phyloP scores from a whole-genome alignment of 2,113 vertebrate genomes.

The Physeter macrocephalus region DNA sequence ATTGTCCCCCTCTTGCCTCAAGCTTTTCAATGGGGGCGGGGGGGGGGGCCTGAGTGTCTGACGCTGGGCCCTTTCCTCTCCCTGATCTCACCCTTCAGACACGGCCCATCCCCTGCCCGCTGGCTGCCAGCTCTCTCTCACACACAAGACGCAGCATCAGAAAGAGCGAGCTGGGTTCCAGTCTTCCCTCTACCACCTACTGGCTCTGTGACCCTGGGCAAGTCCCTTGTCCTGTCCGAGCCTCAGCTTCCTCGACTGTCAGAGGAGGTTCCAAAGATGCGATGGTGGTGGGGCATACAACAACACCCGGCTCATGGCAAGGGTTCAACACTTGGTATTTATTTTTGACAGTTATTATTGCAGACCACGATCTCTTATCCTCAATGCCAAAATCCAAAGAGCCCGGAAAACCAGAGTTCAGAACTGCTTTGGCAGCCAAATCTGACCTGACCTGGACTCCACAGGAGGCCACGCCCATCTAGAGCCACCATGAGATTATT shows the following conservation, averaged over 20 bases:
- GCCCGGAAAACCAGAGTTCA: background rate
- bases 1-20: accelerated
- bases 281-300: background rate
- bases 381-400: background rate
- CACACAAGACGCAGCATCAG: background rate
- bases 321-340: accelerated
- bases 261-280: background rate
- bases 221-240: background rate
- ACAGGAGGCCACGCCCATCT: background rate
- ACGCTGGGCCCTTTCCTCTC: background rate
- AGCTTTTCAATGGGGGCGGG: background rate
- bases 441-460: background rate
- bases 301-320: background rate
- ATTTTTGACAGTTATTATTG: background rate
- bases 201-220: background rate
- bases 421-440: background rate
- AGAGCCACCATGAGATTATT: background rate
- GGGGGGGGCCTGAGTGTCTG: background rate
- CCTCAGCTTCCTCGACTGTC: background rate
- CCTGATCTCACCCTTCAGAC: background rate
- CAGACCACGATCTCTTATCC: background rate
- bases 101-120: background rate
- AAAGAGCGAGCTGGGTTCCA: background rate
- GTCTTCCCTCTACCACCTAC: background rate
- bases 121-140: background rate